These are phyloP conservation scores for Plutella xylostella DNA, from an alignment of 2,888 invertebrate genomes.

Conservation along the genomic window DNA sequence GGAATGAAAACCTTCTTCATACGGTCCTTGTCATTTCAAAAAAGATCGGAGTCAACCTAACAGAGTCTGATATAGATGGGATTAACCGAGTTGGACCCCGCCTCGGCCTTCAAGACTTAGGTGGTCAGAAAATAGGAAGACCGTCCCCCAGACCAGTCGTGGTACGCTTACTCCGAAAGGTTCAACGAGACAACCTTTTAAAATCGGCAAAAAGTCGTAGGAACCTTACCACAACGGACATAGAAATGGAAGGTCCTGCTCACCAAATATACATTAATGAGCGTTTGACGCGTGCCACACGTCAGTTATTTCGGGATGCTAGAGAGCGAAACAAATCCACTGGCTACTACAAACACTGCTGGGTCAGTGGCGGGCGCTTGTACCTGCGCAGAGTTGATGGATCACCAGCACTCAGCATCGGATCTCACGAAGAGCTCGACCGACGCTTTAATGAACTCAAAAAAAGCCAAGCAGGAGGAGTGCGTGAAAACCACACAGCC, in stretches of 20 bases:
- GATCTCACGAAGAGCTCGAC: neutral
- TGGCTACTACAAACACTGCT: neutral
- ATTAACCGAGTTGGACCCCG: neutral
- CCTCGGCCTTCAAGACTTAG: neutral
- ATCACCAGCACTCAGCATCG: neutral
- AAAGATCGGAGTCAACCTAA: neutral
- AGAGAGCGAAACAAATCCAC: neutral
- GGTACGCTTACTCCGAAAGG: neutral
- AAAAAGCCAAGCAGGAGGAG: neutral
- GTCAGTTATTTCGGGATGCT: constrained; percentile 1
- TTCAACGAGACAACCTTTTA: neutral
- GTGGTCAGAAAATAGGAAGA: neutral
- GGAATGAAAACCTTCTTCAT: neutral
- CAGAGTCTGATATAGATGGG: neutral
- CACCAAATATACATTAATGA: neutral
- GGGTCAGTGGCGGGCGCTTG: neutral
- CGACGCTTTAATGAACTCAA: neutral
- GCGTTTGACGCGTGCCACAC: neutral
- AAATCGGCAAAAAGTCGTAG: neutral
- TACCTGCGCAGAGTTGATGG: neutral
- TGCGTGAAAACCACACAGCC: neutral
- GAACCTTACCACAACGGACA: neutral
- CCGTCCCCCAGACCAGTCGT: too few species aligned
- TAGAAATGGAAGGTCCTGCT: neutral
- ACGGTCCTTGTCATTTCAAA: neutral